phyloP scores from a whole-genome alignment of 2,113 vertebrate genomes.

The Aramus guarauna region DNA sequence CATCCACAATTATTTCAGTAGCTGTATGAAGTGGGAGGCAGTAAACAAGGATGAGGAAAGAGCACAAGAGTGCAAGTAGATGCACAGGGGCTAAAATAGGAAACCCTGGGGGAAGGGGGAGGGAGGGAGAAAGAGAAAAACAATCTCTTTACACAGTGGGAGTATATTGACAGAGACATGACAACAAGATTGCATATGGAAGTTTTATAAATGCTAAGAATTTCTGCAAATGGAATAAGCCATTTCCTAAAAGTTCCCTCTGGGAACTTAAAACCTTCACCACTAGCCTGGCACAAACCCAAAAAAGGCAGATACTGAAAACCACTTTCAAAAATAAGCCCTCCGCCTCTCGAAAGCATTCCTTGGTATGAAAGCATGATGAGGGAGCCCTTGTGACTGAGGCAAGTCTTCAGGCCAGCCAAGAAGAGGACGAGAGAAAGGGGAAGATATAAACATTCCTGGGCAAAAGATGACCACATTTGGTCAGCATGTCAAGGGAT shows the following conservation, averaged over 20 bases:
- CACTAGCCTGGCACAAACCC: background rate
- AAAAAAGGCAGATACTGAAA: background rate
- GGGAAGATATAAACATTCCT: background rate
- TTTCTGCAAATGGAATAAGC: slow-evolving; percentile 7
- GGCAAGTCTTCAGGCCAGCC: background rate
- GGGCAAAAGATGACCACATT: background rate
- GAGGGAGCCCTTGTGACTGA: background rate
- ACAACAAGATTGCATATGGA: background rate
- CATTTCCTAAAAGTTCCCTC: background rate
- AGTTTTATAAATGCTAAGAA: background rate
- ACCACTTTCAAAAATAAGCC: background rate
- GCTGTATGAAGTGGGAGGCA: background rate
- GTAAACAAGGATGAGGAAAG: background rate
- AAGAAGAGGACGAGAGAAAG: background rate
- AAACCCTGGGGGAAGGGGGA: background rate
- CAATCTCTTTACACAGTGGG: background rate
- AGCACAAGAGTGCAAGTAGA: background rate
- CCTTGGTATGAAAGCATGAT: background rate
- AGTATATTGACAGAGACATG: background rate
- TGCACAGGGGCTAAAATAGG: background rate
- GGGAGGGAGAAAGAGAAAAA: background rate
- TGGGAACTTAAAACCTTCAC: slow-evolving; percentile 7
- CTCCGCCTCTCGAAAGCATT: background rate
- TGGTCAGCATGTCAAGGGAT: background rate
- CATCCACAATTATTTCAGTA: background rate